Evolutionary conservation across 2,797 vertebrate species (phyloP), one percentile per base, ranked within the genome.

Genomic region (Natrix natrix): DNA sequence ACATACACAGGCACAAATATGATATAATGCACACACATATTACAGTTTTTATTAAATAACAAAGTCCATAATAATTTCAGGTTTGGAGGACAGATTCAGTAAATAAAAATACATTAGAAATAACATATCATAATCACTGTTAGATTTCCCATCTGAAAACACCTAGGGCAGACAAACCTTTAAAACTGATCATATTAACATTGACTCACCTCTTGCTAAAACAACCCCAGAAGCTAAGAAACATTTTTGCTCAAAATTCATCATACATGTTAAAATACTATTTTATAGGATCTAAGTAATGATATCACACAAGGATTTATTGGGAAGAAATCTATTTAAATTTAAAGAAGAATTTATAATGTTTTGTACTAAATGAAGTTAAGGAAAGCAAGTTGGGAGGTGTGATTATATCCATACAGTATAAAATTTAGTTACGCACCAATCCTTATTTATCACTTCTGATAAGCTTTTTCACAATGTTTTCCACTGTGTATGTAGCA

Each of bases 311-410:
- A 91, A 4, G 48, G 12, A 88, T 69, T 16, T 52, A 32, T 55
- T 17, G 86, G 83, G 63, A 8, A 37, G 22, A 24, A 56, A 22
- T 20, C 4, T 61, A 93, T 92, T 66, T 56, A 93, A 92, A 94
- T 86, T 52, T 52, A 52, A 10, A 0, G 0, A 91, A 8, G 5
- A 22, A 87, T 94, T 90, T 1, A 7, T 88, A 32, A 20, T 74
- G 66, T n/a, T 90, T 37, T 89, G 10, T 24, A 63, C 0, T 28
- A 54, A 32, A 10, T 92, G 61, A 93, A 92, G 3, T 43, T 94
- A 91, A 8, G 20, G 92, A 5, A 48, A 96, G 94, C 66, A 54
- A n/a, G 4, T 54, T 83, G 28, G 66, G 89, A 89, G 5, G 69
- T 48, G n/a, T 87, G 22, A 61, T 13, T 87, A 0, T 1, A 5